Conservation (phyloP, 1,140 invertebrate genomes). For the Drosophila ercepeae region DNA sequence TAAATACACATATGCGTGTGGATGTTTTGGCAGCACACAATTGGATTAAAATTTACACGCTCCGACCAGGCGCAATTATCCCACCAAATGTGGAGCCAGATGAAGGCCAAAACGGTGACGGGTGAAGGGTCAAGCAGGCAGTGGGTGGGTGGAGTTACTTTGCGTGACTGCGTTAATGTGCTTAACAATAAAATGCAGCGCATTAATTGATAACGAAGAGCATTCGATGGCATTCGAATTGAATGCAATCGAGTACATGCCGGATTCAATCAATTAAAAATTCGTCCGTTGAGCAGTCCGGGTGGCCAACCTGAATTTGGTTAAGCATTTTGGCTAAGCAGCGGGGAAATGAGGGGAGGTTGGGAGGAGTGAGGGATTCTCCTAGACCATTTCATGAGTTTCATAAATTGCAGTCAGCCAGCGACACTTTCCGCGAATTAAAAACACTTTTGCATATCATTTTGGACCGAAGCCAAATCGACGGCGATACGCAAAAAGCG, state of each 20-base stretch:
- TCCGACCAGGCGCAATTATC: constrained; percentile 77
- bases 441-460: constrained; percentile 75
- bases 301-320: constrained; percentile 40
- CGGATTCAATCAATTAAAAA: constrained; percentile 49
- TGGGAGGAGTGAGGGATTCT: neutral
- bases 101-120: neutral
- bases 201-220: constrained; percentile 75
- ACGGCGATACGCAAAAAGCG: constrained; percentile 8
- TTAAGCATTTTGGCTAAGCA: constrained; percentile 39
- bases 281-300: constrained; percentile 15
- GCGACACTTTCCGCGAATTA: constrained; percentile 64
- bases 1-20: constrained; percentile 65
- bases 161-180: constrained; percentile 80
- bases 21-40: constrained; percentile 67
- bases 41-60: constrained; percentile 82
- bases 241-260: constrained; percentile 41
- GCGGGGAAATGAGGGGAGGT: neutral
- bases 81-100: neutral
- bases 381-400: constrained; percentile 33
- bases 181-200: constrained; percentile 81
- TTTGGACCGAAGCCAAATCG: constrained; percentile 64
- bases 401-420: constrained; percentile 46
- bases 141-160: constrained; percentile 31
- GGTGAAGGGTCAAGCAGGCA: too few species aligned
- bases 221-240: constrained; percentile 16